phyloP scores from a whole-genome alignment of 2,888 invertebrate genomes.

The Tortricodes alternella region DNA sequence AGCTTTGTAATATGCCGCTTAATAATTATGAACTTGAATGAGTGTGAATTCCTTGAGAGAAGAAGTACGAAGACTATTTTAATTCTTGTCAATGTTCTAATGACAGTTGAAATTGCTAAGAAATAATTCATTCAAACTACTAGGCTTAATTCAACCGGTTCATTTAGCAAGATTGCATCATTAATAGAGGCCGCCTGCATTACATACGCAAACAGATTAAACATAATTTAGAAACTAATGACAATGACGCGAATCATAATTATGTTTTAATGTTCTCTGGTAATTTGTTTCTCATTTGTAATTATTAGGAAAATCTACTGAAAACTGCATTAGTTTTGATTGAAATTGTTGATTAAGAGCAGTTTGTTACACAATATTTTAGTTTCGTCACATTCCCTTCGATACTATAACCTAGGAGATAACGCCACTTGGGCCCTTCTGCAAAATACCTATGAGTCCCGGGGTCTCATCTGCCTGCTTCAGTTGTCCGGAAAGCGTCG shows the following conservation, averaged over 20 bases:
- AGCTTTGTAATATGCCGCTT: no score
- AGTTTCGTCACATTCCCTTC: no score
- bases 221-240: slow-evolving; percentile 14
- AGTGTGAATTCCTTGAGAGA: no score
- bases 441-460: no score
- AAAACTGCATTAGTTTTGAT: slow-evolving; percentile 1
- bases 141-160: slow-evolving; percentile 45
- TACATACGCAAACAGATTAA: slow-evolving; percentile 30
- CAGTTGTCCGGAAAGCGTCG: no score
- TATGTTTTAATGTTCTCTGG: slow-evolving; percentile 5
- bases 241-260: slow-evolving; percentile 9
- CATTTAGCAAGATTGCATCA: slow-evolving; percentile 52
- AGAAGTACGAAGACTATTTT: background rate
- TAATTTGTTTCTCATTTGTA: background rate
- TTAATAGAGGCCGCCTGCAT: slow-evolving; percentile 51
- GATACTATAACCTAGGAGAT: no score
- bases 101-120: background rate
- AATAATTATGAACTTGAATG: no score
- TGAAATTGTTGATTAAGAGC: background rate
- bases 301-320: background rate
- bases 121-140: slow-evolving; percentile 38
- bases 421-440: no score
- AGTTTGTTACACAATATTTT: background rate
- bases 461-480: no score
- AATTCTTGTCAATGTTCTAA: background rate